Percentiles rank a stretch among this genome's conserved stretches.
Evolutionary conservation across 2,113 vertebrate genomes (phyloP).

Genomic region (Austrofundulus limnaeus): DNA sequence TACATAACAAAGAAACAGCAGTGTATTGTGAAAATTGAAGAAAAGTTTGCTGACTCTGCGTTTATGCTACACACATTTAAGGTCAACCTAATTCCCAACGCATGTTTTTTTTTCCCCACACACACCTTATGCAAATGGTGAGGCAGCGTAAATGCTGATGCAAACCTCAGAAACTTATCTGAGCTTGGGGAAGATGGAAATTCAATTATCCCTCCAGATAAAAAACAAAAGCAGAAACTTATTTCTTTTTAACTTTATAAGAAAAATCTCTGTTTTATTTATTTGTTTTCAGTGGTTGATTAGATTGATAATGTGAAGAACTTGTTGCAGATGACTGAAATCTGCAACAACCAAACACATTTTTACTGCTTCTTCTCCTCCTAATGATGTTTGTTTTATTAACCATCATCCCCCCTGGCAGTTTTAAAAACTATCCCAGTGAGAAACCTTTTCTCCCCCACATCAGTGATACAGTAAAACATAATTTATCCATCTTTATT

Average conservation of each 20-base stretch:
- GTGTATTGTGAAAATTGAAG: slow-evolving; percentile 19
- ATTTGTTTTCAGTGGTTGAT: too few relatives aligned
- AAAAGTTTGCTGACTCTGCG: slow-evolving; percentile 26
- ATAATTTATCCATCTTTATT: too few relatives aligned
- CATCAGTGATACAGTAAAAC: too few relatives aligned
- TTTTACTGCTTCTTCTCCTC: slow-evolving; percentile 23
- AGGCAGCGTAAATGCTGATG: not conserved
- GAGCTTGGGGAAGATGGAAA: not conserved
- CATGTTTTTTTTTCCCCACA: slow-evolving; percentile 8
- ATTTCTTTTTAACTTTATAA: not conserved
- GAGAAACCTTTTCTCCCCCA: not conserved
- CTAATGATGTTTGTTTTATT: slow-evolving; percentile 41
- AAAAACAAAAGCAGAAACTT: not conserved
- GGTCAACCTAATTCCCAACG: not conserved
- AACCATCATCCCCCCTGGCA: slow-evolving; percentile 21
- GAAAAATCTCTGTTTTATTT: too few relatives aligned
- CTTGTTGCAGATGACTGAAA: not conserved
- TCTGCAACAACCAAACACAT: slow-evolving; percentile 9
- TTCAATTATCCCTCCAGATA: not conserved
- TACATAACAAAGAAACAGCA: slow-evolving; percentile 23
- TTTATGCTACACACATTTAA: slow-evolving; percentile 11
- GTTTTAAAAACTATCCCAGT: slow-evolving; percentile 9
- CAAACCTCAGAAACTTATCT: not conserved
- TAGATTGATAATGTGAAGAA: slow-evolving; percentile 1
- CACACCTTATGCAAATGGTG: slow-evolving; percentile 17